Evolutionary conservation across 2,113 vertebrate species (phyloP), one percentile per base, ranked within the genome.

Genomic region (Lathamus discolor): DNA sequence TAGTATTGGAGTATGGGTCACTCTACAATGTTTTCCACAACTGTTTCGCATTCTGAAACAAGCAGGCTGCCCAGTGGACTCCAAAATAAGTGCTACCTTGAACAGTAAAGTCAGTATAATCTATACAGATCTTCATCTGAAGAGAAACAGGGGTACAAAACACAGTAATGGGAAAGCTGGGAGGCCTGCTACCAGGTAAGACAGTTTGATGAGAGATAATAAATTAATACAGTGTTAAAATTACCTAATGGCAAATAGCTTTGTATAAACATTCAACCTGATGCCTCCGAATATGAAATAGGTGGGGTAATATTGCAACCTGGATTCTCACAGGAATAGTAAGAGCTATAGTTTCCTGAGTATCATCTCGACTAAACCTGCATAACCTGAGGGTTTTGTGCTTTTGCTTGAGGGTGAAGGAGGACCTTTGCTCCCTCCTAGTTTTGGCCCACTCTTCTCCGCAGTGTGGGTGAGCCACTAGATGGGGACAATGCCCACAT

Each of bases 401-500:
- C 9, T 91, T 81, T 51, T 78, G 59, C 23, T 55, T 17, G 43
- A 75, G 33, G 25, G 8, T 48, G 69, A 61, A 61, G 68, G 9
- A 72, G 37, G 29, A 77, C 41, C 55, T 92, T 61, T 48, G 33
- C 24, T 84, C 15, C 17, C 24, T 88, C 59, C 72, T 54, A 46
- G 27, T n/a, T 77, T 22, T 49, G 49, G 91, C 27, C n/a, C 22
- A 31, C 27, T 81, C 66, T 62, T 51, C 35, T 66, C 12, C 72
- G n/a, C 19, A 1, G 16, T 31, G 66, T 52, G 31, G 39, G 48
- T 44, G 73, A 92, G 62, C 95, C 96, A 96, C 95, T 96, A 97
- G 96, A 72, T 95, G 95, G 95, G 83, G 96, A 96, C 90, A 96
- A 27, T 78, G 77, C 76, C 48, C 93, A 79, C 37, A 66, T 64